A percentile compares a stretch with the other conserved stretches of the same genome.
phyloP scores from a whole-genome alignment of 2,888 invertebrate species.

The Salpingus planirostris region DNA sequence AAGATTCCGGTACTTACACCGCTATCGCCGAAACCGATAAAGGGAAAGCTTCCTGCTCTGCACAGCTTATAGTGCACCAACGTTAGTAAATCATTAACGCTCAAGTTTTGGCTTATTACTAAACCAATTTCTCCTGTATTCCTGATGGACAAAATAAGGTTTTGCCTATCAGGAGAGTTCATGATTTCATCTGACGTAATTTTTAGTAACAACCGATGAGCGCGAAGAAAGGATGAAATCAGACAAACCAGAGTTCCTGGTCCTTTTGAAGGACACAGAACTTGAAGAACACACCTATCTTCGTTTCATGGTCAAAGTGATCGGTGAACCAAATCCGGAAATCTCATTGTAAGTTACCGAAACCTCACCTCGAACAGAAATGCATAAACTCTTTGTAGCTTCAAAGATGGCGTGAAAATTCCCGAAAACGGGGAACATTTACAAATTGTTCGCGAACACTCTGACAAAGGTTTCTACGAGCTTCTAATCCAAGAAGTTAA shows the following conservation, averaged over 20 bases:
- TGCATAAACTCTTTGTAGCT: conserved; percentile 51
- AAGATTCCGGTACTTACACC: conserved; percentile 84
- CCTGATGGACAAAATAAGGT: too few species aligned
- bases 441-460: conserved; percentile 63
- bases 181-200: too few species aligned
- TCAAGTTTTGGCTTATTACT: background rate
- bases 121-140: background rate
- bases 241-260: conserved; percentile 75
- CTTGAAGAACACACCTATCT: conserved; percentile 78
- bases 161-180: too few species aligned
- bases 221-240: conserved; percentile 57
- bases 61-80: conserved; percentile 78
- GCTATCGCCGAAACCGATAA: conserved; percentile 75
- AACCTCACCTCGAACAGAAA: background rate
- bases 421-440: conserved; percentile 57
- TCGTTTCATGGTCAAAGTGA: conserved; percentile 80
- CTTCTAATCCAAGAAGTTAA: conserved; percentile 75
- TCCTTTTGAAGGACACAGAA: conserved; percentile 80
- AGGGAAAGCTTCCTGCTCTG: conserved; percentile 76
- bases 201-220: conserved; percentile 61
- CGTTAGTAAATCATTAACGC: conserved; percentile 41
- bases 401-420: conserved; percentile 71
- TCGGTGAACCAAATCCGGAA: conserved; percentile 81
- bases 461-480: conserved; percentile 79
- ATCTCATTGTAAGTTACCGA: conserved; percentile 73